These are phyloP conservation scores for Felis chaus DNA, from an alignment of 2,113 vertebrate species.

Conservation along the genomic window DNA sequence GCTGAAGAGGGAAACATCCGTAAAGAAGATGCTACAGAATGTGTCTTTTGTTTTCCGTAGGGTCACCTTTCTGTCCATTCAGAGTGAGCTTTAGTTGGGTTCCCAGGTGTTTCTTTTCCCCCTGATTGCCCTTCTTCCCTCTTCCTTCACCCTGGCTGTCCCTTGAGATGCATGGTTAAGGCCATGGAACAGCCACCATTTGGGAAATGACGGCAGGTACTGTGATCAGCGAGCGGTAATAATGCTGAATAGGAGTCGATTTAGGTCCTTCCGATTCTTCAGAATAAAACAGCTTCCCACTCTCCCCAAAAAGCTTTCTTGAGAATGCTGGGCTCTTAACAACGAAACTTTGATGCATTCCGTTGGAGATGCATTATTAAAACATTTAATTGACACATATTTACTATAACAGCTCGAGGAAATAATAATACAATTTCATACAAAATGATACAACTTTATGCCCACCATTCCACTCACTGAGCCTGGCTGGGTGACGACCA, in stretches of 20 bases:
- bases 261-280: neutral
- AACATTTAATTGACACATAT: neutral
- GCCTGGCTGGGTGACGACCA: too few species aligned
- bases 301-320: neutral
- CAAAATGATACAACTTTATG: neutral
- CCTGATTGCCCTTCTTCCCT: neutral
- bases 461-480: neutral
- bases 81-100: neutral
- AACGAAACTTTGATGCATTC: neutral
- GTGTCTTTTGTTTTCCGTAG: neutral
- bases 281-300: neutral
- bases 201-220: neutral
- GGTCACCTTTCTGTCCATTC: neutral
- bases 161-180: too few species aligned
- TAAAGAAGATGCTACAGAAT: neutral
- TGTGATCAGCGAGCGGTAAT: accelerated
- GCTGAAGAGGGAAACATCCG: neutral
- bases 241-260: neutral
- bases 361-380: neutral
- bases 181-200: too few species aligned
- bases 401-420: neutral
- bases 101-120: neutral
- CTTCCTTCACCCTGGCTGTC: neutral
- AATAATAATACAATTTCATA: neutral
- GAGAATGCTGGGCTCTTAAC: neutral